phyloP scores from a whole-genome alignment of 2,113 vertebrate species.

The Coturnix japonica region DNA sequence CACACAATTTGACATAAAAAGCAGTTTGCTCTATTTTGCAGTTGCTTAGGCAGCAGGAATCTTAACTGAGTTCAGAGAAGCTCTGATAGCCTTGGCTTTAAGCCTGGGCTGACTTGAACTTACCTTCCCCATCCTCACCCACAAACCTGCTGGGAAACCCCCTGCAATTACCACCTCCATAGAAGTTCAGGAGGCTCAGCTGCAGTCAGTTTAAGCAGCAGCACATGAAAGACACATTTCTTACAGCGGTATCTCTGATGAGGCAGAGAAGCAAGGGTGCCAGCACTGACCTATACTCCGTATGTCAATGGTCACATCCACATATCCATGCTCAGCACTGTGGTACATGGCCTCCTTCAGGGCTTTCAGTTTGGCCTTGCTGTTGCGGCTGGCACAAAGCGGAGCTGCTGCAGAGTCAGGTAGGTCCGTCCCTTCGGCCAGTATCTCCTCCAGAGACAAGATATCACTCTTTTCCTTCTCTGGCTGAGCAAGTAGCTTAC shows the following conservation, averaged over 20 bases:
- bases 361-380: conserved; percentile 95
- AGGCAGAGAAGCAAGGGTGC: background rate
- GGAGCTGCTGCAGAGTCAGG: conserved; percentile 84
- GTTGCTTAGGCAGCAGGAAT: too few relatives aligned
- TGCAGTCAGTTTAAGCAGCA: background rate
- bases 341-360: conserved; percentile 98
- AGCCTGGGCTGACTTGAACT: background rate
- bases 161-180: background rate
- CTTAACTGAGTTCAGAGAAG: background rate
- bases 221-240: rapidly evolving
- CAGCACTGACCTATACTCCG: conserved; percentile 89
- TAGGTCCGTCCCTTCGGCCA: conserved; percentile 92
- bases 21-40: background rate
- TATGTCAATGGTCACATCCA: conserved; percentile 96
- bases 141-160: background rate
- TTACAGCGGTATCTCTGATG: rapidly evolving
- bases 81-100: background rate
- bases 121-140: background rate
- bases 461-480: conserved; percentile 95
- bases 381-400: conserved; percentile 86
- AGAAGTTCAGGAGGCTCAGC: background rate
- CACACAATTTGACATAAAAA: background rate
- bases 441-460: conserved; percentile 95
- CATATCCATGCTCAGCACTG: conserved; percentile 93
- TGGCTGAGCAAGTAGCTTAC: conserved; percentile 92